Percentiles rank a stretch among this genome's conserved stretches.
phyloP scores from a whole-genome alignment of 2,797 vertebrate genomes.

The Adelosebastes latens region DNA sequence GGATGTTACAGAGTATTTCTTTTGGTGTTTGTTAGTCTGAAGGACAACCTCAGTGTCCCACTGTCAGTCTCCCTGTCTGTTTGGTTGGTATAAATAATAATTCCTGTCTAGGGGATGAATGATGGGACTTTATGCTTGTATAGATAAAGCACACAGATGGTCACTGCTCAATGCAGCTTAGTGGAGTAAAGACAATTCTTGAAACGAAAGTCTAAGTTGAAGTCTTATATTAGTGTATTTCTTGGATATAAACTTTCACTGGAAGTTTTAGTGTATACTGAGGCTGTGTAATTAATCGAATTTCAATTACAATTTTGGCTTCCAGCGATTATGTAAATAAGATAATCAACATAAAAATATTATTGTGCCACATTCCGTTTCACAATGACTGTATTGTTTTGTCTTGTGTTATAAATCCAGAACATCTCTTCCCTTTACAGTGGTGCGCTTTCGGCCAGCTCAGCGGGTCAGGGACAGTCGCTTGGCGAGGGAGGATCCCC shows the following conservation, averaged over 20 bases:
- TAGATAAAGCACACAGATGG: neutral
- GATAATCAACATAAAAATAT: no score
- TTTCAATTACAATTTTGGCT: no score
- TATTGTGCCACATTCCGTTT: no score
- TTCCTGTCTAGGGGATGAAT: neutral
- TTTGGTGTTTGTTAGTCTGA: neutral
- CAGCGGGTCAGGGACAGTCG: no score
- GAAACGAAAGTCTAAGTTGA: neutral
- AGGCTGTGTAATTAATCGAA: no score
- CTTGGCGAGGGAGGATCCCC: no score
- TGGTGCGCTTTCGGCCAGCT: no score
- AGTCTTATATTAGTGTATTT: neutral
- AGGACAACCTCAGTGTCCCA: constrained; percentile 9
- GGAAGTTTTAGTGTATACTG: neutral
- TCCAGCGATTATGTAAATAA: no score
- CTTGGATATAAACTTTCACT: neutral
- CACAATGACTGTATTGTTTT: no score
- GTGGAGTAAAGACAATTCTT: neutral
- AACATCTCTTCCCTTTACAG: no score
- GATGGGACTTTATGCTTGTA: neutral
- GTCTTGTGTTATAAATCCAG: no score
- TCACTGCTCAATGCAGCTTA: neutral
- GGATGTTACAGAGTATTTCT: constrained; percentile 6
- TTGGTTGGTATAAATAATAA: constrained; percentile 5
- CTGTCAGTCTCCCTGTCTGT: constrained; percentile 13